These are phyloP conservation scores for Pachypsylla venusta DNA, from an alignment of 1,140 invertebrate genomes.

Conservation along the genomic window DNA sequence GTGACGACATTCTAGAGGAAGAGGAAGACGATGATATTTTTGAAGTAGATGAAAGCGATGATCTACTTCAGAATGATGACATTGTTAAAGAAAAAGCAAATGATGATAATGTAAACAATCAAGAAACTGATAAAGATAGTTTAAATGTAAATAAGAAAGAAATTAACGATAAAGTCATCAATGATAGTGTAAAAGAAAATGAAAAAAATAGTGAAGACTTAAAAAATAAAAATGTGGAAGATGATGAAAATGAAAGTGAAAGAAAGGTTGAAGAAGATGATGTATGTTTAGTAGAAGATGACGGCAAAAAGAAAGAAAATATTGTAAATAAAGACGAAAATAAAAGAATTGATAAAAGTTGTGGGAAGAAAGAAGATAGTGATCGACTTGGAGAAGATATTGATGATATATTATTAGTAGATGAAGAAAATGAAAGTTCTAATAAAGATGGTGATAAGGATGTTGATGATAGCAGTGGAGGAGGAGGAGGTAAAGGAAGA, in stretches of 20 bases:
- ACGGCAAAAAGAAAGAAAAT: neutral
- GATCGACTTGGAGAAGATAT: neutral
- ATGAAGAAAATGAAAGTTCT: neutral
- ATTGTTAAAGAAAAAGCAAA: too few relatives aligned
- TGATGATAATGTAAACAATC: too few relatives aligned
- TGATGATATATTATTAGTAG: neutral
- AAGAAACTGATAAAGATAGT: too few relatives aligned
- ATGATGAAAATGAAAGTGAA: neutral
- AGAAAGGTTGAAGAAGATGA: neutral
- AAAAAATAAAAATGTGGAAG: neutral
- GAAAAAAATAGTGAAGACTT: neutral
- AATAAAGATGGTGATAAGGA: neutral
- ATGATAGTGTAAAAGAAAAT: neutral
- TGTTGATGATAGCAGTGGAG: neutral
- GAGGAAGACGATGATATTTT: too few relatives aligned
- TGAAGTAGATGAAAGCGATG: too few relatives aligned
- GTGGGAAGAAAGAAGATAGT: neutral
- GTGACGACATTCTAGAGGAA: too few relatives aligned
- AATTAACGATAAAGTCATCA: neutral
- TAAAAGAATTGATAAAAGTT: neutral
- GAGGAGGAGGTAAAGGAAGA: slow-evolving; percentile 6
- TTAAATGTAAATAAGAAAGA: too few relatives aligned
- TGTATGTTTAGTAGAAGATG: neutral
- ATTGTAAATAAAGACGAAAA: neutral
- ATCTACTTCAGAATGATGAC: too few relatives aligned